Evolutionary conservation across 2,113 vertebrate species (phyloP).

Genomic region (Gracilinanus agilis): DNA sequence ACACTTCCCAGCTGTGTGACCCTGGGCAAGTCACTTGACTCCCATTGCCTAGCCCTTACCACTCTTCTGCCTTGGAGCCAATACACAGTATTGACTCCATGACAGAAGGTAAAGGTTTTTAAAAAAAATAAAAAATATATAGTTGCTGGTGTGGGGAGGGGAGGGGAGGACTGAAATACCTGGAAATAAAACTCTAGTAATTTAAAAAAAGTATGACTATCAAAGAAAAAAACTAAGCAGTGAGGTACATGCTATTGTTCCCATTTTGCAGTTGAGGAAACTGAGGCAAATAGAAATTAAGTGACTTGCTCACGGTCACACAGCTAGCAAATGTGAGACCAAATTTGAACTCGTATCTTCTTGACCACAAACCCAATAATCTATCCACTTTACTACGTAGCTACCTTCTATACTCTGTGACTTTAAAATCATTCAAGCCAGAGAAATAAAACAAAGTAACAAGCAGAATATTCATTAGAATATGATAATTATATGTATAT

Average conservation of each 20-base stretch:
- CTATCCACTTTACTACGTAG: neutral
- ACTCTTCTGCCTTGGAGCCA: too few relatives aligned
- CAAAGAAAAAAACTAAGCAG: neutral
- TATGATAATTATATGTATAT: too few relatives aligned
- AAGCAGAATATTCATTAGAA: neutral
- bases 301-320: neutral
- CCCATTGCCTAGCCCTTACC: too few relatives aligned
- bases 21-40: too few relatives aligned
- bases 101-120: too few relatives aligned
- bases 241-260: constrained; percentile 19
- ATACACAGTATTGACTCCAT: too few relatives aligned
- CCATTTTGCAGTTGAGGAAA: neutral
- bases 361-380: neutral
- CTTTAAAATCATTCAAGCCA: neutral
- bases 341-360: neutral
- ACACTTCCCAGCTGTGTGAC: too few relatives aligned
- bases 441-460: neutral
- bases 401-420: neutral
- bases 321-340: neutral
- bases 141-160: too few relatives aligned
- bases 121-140: too few relatives aligned
- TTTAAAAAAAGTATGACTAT: too few relatives aligned
- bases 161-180: too few relatives aligned
- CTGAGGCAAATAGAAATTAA: neutral
- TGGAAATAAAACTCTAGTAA: too few relatives aligned